Percentiles rank a stretch among this genome's conserved stretches.
phyloP scores from a whole-genome alignment of 2,888 invertebrate genomes.

The Tinea pellionella region DNA sequence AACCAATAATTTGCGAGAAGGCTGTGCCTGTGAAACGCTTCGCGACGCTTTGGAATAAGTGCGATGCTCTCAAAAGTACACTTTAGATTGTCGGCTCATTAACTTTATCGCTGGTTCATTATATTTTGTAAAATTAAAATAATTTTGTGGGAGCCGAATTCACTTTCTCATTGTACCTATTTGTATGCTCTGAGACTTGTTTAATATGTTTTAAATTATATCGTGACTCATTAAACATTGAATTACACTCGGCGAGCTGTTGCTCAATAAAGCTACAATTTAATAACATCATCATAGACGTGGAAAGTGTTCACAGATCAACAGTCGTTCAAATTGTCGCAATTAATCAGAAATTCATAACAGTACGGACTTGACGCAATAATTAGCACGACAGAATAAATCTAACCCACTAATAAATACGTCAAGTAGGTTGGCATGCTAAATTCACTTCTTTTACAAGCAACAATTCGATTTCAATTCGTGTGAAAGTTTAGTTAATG shows the following conservation, averaged over 20 bases:
- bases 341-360: not conserved
- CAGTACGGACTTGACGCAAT: not conserved
- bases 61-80: not conserved
- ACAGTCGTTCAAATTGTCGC: not conserved
- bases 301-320: conserved; percentile 10
- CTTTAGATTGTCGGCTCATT: not conserved
- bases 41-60: not conserved
- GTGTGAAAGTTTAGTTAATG: not conserved
- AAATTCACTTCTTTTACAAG: not conserved
- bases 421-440: not conserved
- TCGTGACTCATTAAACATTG: conserved; percentile 5
- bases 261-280: conserved; percentile 7
- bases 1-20: conserved; percentile 22
- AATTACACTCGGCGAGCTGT: not conserved
- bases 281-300: conserved; percentile 2
- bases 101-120: not conserved
- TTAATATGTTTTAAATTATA: not conserved
- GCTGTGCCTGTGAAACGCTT: not conserved
- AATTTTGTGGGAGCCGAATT: not conserved
- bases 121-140: not conserved
- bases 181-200: not conserved
- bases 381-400: not conserved
- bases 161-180: not conserved
- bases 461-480: not conserved
- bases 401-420: not conserved